phyloP scores from a whole-genome alignment of 2,113 vertebrate genomes.

The Crotalus horridus region DNA sequence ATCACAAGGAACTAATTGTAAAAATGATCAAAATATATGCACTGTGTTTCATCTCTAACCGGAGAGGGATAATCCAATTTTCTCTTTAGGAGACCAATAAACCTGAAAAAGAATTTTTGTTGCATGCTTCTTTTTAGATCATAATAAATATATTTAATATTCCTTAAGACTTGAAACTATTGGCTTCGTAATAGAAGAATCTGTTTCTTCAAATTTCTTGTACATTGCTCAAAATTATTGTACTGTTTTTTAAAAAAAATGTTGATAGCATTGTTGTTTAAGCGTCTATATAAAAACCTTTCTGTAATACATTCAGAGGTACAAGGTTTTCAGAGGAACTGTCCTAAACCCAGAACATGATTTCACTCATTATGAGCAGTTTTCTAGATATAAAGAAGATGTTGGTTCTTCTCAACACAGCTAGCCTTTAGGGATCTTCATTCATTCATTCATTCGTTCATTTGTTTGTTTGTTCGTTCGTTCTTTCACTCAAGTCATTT shows the following conservation, averaged over 20 bases:
- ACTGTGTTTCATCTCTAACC: neutral
- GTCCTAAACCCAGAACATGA: neutral
- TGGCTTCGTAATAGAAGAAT: neutral
- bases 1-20: neutral
- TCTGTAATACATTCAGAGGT: neutral
- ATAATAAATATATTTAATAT: neutral
- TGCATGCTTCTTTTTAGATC: neutral
- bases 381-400: neutral
- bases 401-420: neutral
- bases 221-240: neutral
- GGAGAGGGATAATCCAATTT: neutral
- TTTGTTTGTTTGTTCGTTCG: no score
- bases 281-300: neutral
- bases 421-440: neutral
- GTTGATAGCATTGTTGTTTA: neutral
- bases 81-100: neutral
- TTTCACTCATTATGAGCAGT: neutral
- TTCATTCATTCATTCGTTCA: fast-evolving
- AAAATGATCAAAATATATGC: neutral
- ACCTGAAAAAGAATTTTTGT: neutral
- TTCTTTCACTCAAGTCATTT: fast-evolving
- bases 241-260: neutral
- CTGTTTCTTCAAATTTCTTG: neutral
- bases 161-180: neutral
- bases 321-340: neutral